Conservation (phyloP, 1,140 invertebrate species). For the Formica exsecta region DNA sequence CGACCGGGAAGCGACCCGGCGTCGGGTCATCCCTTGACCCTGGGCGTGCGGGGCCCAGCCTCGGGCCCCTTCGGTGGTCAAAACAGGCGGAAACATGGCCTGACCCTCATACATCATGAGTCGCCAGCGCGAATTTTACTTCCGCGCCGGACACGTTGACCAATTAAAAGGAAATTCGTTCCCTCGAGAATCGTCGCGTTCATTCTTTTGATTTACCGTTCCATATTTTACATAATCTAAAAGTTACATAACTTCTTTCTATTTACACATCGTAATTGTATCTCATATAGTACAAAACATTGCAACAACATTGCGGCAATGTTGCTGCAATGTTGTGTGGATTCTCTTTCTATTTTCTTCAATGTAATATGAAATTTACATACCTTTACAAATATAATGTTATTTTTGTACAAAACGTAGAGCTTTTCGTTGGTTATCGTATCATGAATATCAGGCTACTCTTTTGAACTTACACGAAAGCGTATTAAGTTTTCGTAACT, state of each 20-base stretch:
- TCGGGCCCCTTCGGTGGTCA: conserved; percentile 85
- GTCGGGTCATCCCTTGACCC: conserved; percentile 83
- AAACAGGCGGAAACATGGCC: conserved; percentile 87
- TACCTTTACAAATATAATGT: conserved; percentile 48
- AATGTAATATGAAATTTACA: conserved; percentile 33
- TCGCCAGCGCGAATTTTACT: conserved; percentile 29
- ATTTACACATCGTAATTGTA: not conserved
- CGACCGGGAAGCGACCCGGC: conserved; percentile 76
- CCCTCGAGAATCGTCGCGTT: not conserved
- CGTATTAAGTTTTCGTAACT: conserved; percentile 44
- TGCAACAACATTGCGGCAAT: too few species aligned
- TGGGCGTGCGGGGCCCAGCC: conserved; percentile 83
- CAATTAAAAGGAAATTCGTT: conserved; percentile 78
- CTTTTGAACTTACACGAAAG: conserved; percentile 27
- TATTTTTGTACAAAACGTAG: conserved; percentile 32
- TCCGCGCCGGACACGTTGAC: conserved; percentile 37
- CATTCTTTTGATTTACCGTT: not conserved
- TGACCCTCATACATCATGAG: conserved; percentile 84
- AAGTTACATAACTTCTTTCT: not conserved
- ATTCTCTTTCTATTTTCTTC: not conserved
- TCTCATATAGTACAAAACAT: too few species aligned
- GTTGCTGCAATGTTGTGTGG: too few species aligned
- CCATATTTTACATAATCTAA: not conserved
- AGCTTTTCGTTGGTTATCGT: not conserved
- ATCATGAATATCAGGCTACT: conserved; percentile 45